Base-by-base conservation (phyloP, 2,113 vertebrate genomes). In the Otis tarda region DNA sequence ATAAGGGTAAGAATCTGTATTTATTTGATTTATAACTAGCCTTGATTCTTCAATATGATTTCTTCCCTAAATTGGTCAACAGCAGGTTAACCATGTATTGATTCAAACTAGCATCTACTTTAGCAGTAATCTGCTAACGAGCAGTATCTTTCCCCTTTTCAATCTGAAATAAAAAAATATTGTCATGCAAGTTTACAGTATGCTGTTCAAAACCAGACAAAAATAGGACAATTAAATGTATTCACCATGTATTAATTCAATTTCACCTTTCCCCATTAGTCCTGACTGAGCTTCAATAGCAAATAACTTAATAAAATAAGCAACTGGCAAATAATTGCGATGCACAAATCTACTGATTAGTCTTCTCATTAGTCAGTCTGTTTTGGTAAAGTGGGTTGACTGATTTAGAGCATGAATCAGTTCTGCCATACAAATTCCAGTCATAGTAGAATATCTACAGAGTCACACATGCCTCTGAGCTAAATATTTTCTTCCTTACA, bases 231-330 rank as follows among this genome's bases (percentile, higher is more conserved):
- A 70, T 83, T 81, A 83, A 65, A 79, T 77, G 31, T 18, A 10
- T 87, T 78, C 61, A 47, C 21, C 23, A 28, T 59, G 22, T 70
- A 81, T 86, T 92, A 87, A 94, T 65, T 91, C 31, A 83, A 43
- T 84, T 79, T 83, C 39, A 13, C 19, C 21, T 76, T 92, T 77
- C 37, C 47, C 12, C 24, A 64, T 93, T 90, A 88, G 45, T 84
- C 39, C 77, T 82, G 69, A 69, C 61, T 73, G n/a, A 84, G 49
- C 57, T 89, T 87, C 79, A 87, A 8, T 28, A 73, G 85, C n/a
- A 94, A 91, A 71, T 91, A 87, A 87, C 65, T 95, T 94, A 82
- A 91, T 82, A 93, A 89, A 96, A 94, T 87, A 95, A 84, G 65
- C 77, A 90, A 94, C 76, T 89, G 49, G 50, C 35, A 92, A 92